A percentile compares a stretch with the other conserved stretches of the same genome.
Evolutionary conservation across 1,140 invertebrate genomes (phyloP).

Genomic region (Saccostrea echinata): DNA sequence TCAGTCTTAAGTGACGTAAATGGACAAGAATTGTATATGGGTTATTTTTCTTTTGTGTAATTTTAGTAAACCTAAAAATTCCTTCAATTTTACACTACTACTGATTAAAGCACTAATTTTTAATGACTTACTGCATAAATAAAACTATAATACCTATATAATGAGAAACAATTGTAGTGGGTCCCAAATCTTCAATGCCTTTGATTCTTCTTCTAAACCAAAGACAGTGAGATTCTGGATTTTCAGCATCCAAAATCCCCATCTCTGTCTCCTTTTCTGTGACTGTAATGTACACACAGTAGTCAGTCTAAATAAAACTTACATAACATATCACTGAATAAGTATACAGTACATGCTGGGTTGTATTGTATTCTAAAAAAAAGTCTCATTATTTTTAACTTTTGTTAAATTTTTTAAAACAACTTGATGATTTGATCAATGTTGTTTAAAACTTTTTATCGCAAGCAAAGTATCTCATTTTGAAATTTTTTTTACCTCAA

Average conservation of each 20-base stretch:
- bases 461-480: too few species aligned
- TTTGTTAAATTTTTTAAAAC: too few species aligned
- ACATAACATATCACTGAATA: too few species aligned
- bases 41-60: background rate
- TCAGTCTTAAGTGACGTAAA: too few species aligned
- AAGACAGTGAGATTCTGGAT: constrained; percentile 56
- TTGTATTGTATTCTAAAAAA: background rate
- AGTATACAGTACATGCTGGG: too few species aligned
- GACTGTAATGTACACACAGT: constrained; percentile 52
- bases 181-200: constrained; percentile 64
- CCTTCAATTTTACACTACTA: too few species aligned
- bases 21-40: background rate
- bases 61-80: too few species aligned
- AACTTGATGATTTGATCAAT: too few species aligned
- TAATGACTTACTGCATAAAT: background rate
- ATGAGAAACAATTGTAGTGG: constrained; percentile 56
- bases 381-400: too few species aligned
- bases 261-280: constrained; percentile 70
- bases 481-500: too few species aligned
- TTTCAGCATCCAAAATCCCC: constrained; percentile 59
- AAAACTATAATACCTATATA: constrained; percentile 63
- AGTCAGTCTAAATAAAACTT: too few species aligned
- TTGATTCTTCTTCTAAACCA: constrained; percentile 72
- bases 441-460: too few species aligned
- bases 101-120: background rate